phyloP scores from a whole-genome alignment of 2,797 vertebrate species.

The Benthosema pterotum region DNA sequence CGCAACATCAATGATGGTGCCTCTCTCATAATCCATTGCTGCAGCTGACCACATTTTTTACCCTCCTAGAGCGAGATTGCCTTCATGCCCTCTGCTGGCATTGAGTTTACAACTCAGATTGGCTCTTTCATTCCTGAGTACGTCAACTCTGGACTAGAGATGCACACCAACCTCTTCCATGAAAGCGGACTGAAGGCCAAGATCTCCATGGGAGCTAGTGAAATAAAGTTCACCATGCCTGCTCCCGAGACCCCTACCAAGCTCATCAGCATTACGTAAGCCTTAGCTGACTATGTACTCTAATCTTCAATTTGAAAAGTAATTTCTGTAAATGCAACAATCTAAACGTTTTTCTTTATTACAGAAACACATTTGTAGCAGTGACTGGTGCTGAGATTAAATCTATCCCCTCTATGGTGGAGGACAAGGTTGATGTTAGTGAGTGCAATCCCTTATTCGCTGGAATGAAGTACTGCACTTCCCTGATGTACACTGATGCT shows the following conservation, averaged over 20 bases:
- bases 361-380: constrained; percentile 85
- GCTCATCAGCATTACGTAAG: constrained; percentile 88
- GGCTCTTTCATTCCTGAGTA: constrained; percentile 88
- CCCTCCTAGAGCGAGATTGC: constrained; percentile 67
- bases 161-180: constrained; percentile 90
- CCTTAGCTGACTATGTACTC: not conserved
- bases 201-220: constrained; percentile 72
- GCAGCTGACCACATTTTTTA: constrained; percentile 10
- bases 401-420: constrained; percentile 72
- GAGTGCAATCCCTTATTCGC: constrained; percentile 82
- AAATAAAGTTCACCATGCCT: constrained; percentile 87
- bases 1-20: constrained; percentile 3
- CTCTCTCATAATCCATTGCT: not conserved
- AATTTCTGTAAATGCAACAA: not conserved
- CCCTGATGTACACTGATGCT: constrained; percentile 77
- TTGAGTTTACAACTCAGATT: constrained; percentile 89
- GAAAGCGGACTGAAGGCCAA: constrained; percentile 87
- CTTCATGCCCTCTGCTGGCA: constrained; percentile 87
- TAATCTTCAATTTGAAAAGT: not conserved
- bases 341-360: constrained; percentile 25
- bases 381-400: constrained; percentile 78
- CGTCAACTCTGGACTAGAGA: constrained; percentile 84
- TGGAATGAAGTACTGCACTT: constrained; percentile 85
- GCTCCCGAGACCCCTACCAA: constrained; percentile 80
- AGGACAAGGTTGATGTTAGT: constrained; percentile 67